phyloP scores from a whole-genome alignment of 2,113 vertebrate genomes.

The Pleuronectes platessa region DNA sequence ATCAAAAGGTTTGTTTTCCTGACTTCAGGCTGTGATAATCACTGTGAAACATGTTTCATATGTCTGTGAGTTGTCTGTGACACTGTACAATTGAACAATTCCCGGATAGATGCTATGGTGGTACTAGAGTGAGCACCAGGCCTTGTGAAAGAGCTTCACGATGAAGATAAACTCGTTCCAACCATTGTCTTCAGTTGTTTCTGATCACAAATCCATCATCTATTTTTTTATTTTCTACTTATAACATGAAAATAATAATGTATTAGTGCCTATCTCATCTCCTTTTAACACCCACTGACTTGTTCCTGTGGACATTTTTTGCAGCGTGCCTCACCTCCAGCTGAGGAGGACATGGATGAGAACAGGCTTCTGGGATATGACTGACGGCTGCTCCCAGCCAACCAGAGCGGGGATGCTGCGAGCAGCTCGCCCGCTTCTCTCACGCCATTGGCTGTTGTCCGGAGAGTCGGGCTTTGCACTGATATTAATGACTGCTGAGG shows the following conservation, averaged over 20 bases:
- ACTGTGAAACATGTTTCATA: too few species aligned
- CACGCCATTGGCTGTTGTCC: conserved; percentile 84
- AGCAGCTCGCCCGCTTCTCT: conserved; percentile 69
- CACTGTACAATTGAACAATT: not conserved
- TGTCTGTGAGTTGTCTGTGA: too few species aligned
- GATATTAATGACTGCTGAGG: conserved; percentile 89
- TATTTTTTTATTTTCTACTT: too few species aligned
- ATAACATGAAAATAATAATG: not conserved
- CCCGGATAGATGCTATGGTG: not conserved
- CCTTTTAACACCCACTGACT: not conserved
- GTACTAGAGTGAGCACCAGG: too few species aligned
- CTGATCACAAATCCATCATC: not conserved
- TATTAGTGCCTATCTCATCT: too few species aligned
- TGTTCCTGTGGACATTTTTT: conserved; percentile 57
- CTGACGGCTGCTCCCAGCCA: conserved; percentile 78
- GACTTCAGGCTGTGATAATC: too few species aligned
- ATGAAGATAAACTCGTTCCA: not conserved
- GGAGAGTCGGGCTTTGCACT: conserved; percentile 83
- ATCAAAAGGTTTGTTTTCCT: too few species aligned
- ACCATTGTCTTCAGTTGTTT: not conserved
- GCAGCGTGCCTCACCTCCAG: conserved; percentile 68
- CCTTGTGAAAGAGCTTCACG: not conserved
- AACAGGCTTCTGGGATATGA: conserved; percentile 59
- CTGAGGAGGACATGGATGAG: conserved; percentile 73
- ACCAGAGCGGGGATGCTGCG: conserved; percentile 83